Base-by-base conservation (phyloP, 2,113 vertebrate genomes). In the Himantopus leucocephalus region DNA sequence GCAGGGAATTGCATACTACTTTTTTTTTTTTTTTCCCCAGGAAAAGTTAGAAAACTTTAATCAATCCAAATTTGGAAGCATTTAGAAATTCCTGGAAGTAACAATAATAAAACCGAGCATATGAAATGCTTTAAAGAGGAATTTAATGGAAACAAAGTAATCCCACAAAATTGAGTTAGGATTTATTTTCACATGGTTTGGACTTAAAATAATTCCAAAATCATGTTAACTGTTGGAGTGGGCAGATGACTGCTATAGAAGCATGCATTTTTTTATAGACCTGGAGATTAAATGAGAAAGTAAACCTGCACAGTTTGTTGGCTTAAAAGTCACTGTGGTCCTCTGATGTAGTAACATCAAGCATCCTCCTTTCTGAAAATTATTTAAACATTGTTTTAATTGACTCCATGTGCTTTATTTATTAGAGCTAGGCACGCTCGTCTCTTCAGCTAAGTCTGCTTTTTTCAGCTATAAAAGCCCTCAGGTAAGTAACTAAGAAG, bases 371-470 rank as follows among this genome's bases (percentile, higher is more conserved):
- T 79, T 80, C 88, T 70, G 79, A 88, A 97, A 94, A 96, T 70
- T 74, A 96, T 92, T 94, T 92, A 95, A 97, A 90, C 89, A 91
- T 96, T 95, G 89, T 88, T 97, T 96, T 97, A 92, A 97, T 91
- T 96, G 84, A 91, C 72, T 96, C 91, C 92, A 96, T 89, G 78
- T 97, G 94, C 85, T 94, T 86, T 47, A 66, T 92, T 95, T 96
- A 90, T 94, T 82, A 58, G 75, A 92, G 37, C 72, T 94, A 95
- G 87, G 88, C 95, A 90, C 37, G 60, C 81, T 96, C 0, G 7
- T 83, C 93, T 95, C 87, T 88, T 96, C 41, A 92, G 58, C 77
- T 68, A 52, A 74, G 59, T 86, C 81, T 91, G 68, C 14, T 21
- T 74, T 88, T 79, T 87, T 96, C 91, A 92, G 92, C 86, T 94